Evolutionary conservation across 2,113 vertebrate species (phyloP).

Genomic region (Embiotoca jacksoni): DNA sequence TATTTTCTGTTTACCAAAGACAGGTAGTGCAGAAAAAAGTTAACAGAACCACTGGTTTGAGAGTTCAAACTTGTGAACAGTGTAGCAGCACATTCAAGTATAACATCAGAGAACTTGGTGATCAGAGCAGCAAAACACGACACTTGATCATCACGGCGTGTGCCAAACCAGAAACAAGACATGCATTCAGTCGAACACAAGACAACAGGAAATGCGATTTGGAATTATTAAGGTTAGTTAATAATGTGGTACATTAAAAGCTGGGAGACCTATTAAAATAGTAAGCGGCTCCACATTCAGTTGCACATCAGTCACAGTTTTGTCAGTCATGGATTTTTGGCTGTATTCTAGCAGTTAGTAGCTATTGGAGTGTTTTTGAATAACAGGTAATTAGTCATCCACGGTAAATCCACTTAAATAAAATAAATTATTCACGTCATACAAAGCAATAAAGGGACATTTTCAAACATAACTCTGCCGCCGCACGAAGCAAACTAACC

Average conservation of each 20-base stretch:
- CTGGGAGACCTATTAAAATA: conserved; percentile 39
- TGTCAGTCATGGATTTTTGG: conserved; percentile 69
- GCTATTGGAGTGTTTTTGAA: conserved; percentile 55
- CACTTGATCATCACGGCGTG: conserved; percentile 53
- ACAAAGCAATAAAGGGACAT: conserved; percentile 22
- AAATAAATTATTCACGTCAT: conserved; percentile 67
- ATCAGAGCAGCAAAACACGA: conserved; percentile 65
- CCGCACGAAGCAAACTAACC: conserved; percentile 39
- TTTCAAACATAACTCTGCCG: conserved; percentile 17
- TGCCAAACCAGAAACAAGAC: conserved; percentile 44
- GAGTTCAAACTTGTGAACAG: conserved; percentile 40
- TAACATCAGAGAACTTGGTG: conserved; percentile 50
- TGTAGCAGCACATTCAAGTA: conserved; percentile 78
- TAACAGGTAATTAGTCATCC: conserved; percentile 41
- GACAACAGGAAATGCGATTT: conserved; percentile 8
- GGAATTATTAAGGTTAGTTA: conserved; percentile 51
- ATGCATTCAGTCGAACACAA: conserved; percentile 17
- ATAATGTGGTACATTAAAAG: conserved; percentile 31
- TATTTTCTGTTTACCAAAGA: neutral
- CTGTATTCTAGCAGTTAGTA: conserved; percentile 75
- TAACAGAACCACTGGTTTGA: conserved; percentile 4
- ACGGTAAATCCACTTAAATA: conserved; percentile 61
- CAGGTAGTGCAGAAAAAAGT: neutral
- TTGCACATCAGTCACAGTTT: conserved; percentile 78
- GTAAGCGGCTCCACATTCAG: conserved; percentile 53